Evolutionary conservation across 2,797 vertebrate genomes (phyloP).

Genomic region (Diplodus sargus): DNA sequence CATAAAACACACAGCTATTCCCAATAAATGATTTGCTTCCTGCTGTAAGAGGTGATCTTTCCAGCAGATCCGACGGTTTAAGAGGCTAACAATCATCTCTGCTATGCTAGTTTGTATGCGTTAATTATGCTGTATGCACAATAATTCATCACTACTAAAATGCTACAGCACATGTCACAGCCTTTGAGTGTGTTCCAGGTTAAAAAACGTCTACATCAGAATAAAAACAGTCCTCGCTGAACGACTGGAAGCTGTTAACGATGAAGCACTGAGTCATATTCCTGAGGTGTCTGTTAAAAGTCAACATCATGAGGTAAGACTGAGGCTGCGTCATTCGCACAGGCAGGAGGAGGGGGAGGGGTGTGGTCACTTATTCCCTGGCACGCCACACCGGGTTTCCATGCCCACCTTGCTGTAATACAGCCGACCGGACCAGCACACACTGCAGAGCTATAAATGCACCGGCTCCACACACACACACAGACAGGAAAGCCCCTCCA

Average conservation of each 20-base stretch:
- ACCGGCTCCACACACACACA: slow-evolving; percentile 17
- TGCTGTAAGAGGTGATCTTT: background rate
- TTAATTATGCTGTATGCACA: background rate
- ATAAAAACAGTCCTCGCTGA: background rate
- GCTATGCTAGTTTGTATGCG: background rate
- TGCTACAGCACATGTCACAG: background rate
- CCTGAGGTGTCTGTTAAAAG: slow-evolving; percentile 48
- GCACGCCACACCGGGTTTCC: slow-evolving; percentile 50
- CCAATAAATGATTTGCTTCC: background rate
- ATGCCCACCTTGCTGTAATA: slow-evolving; percentile 55
- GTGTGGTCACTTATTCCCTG: slow-evolving; percentile 49
- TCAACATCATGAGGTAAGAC: slow-evolving; percentile 57
- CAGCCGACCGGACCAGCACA: slow-evolving; percentile 27
- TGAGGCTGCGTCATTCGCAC: slow-evolving; percentile 48
- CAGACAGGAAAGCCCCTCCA: slow-evolving; percentile 67
- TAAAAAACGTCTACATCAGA: background rate
- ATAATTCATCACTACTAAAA: too few relatives aligned
- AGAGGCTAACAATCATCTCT: too few relatives aligned
- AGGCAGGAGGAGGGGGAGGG: slow-evolving; percentile 33
- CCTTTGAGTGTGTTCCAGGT: background rate
- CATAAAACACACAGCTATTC: background rate
- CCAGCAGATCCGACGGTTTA: background rate
- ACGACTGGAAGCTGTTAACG: slow-evolving; percentile 48
- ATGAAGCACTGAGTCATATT: slow-evolving; percentile 53
- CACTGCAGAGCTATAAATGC: slow-evolving; percentile 36